phyloP scores from a whole-genome alignment of 92 coral and sea anemone genomes.

The Parazoanthus swiftii region DNA sequence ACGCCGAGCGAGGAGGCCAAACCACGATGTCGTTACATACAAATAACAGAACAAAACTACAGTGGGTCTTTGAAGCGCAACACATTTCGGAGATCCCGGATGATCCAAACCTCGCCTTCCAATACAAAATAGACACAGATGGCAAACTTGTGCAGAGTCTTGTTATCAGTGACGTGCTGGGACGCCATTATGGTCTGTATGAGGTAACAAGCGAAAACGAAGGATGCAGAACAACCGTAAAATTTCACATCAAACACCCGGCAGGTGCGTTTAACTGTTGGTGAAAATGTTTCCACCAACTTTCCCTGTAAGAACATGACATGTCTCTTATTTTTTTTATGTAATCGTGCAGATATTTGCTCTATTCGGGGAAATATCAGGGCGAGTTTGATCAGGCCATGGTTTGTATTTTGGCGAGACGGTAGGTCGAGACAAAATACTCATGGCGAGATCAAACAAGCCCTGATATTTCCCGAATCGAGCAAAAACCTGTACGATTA shows the following conservation, averaged over 20 bases:
- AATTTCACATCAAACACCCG: constrained; percentile 60
- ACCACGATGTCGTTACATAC: constrained; percentile 66
- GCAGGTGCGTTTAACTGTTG: constrained; percentile 57
- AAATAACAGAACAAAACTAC: constrained; percentile 56
- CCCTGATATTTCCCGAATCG: no score
- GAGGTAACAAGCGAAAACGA: constrained; percentile 52
- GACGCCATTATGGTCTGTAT: constrained; percentile 79
- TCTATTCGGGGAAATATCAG: no score
- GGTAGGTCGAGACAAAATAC: no score
- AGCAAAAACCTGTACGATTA: no score
- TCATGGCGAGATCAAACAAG: no score
- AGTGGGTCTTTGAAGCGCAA: constrained; percentile 87
- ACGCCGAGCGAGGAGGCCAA: constrained; percentile 64
- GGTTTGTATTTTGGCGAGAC: no score
- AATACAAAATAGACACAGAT: constrained; percentile 40
- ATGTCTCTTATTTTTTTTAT: no score
- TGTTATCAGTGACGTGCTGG: constrained; percentile 61
- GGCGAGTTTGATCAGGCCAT: no score
- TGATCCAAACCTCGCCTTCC: constrained; percentile 89
- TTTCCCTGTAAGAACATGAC: no score
- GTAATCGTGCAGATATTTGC: no score
- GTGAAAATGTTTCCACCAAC: no score
- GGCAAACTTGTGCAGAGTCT: constrained; percentile 62
- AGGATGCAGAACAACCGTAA: constrained; percentile 60
- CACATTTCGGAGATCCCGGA: constrained; percentile 85